Evolutionary conservation across 2,797 vertebrate species (phyloP).

Genomic region (Petrocephalus sullivani): DNA sequence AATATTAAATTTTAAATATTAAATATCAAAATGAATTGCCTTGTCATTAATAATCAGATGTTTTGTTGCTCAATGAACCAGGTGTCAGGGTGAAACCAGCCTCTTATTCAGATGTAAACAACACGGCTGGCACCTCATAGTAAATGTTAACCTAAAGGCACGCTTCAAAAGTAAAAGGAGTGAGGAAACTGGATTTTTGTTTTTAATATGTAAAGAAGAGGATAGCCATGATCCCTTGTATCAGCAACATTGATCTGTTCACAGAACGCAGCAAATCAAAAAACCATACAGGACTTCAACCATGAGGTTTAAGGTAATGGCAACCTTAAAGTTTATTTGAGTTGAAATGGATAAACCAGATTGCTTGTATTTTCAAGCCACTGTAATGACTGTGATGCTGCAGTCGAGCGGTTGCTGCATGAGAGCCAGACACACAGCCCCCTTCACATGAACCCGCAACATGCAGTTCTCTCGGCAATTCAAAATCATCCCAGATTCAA

Average conservation of each 20-base stretch:
- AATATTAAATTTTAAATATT: too few relatives aligned
- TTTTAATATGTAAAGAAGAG: background rate
- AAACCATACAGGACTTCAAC: conserved; percentile 19
- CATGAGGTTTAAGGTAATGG: conserved; percentile 41
- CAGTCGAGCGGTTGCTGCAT: conserved; percentile 42
- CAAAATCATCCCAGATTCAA: conserved; percentile 48
- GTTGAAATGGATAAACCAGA: conserved; percentile 59
- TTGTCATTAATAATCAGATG: background rate
- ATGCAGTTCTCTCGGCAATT: conserved; percentile 29
- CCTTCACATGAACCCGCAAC: background rate
- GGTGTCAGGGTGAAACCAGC: background rate
- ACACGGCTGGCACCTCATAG: background rate
- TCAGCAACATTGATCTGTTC: background rate
- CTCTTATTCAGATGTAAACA: background rate
- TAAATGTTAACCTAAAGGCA: background rate
- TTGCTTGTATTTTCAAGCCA: conserved; percentile 54
- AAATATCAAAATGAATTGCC: background rate
- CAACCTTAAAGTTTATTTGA: conserved; percentile 68
- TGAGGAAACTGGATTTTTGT: background rate
- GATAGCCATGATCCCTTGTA: background rate
- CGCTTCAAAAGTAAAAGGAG: background rate
- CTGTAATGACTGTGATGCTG: conserved; percentile 24
- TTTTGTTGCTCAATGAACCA: background rate
- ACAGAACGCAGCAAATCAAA: background rate
- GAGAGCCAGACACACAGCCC: conserved; percentile 36